Conservation (phyloP, 2,888 invertebrate species). For the Alviniconcha strummeri region DNA sequence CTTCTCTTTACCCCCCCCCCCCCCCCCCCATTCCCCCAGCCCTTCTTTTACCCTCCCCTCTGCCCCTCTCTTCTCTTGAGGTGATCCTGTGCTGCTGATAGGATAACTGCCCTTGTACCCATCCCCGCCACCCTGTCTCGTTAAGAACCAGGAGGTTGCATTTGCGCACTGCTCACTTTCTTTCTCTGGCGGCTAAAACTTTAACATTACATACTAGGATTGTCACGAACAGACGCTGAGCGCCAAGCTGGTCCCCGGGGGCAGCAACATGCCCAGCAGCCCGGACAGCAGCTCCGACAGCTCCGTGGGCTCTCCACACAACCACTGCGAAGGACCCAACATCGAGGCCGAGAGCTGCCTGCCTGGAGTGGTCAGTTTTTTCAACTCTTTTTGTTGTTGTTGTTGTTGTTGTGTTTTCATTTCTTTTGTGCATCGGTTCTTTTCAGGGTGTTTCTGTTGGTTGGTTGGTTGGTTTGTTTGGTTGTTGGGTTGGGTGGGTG, state of each 20-base stretch:
- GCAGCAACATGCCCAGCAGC: constrained; percentile 79
- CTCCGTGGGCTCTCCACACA: constrained; percentile 92
- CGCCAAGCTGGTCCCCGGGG: constrained; percentile 84
- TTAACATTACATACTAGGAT: too few species aligned
- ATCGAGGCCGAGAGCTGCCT: constrained; percentile 90
- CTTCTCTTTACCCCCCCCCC: too few species aligned
- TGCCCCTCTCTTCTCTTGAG: too few species aligned
- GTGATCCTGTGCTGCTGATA: too few species aligned
- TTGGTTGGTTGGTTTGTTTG: background rate
- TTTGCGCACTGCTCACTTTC: too few species aligned
- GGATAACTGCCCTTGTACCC: too few species aligned
- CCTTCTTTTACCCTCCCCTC: too few species aligned
- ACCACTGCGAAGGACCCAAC: constrained; percentile 85
- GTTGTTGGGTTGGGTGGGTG: background rate
- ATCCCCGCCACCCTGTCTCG: too few species aligned
- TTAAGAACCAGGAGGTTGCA: too few species aligned
- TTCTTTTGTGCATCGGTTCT: background rate
- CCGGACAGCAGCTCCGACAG: constrained; percentile 96
- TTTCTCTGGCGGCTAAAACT: too few species aligned
- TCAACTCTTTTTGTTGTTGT: background rate
- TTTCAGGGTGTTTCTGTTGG: background rate
- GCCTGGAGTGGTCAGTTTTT: constrained; percentile 86
- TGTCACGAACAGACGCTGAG: constrained; percentile 78
- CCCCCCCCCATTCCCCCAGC: too few species aligned
- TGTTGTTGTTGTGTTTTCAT: background rate